These are phyloP conservation scores for Electrona antarctica DNA, from an alignment of 2,113 vertebrate species.

Conservation along the genomic window DNA sequence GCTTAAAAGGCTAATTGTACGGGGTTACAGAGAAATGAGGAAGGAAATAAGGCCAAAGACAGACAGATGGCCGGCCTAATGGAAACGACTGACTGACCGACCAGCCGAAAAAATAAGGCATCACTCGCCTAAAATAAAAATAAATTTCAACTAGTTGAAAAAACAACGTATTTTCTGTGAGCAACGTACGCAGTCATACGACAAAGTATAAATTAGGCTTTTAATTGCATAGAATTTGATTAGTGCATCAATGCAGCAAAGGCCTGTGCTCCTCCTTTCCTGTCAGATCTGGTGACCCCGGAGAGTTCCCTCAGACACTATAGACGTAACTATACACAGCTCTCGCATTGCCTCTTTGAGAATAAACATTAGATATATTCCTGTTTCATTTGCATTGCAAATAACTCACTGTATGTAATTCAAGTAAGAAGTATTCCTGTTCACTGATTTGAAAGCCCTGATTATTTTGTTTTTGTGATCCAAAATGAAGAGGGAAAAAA, in stretches of 20 bases:
- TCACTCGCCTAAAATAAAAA: too few relatives aligned
- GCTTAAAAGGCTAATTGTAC: conserved; percentile 63
- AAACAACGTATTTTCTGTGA: too few relatives aligned
- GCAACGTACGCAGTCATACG: too few relatives aligned
- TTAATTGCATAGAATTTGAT: conserved; percentile 80
- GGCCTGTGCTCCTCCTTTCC: conserved; percentile 71
- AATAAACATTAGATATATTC: conserved; percentile 40
- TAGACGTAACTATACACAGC: conserved; percentile 37
- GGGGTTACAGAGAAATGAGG: conserved; percentile 39
- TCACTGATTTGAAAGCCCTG: conserved; percentile 18
- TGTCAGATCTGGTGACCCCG: conserved; percentile 56
- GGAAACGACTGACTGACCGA: too few relatives aligned
- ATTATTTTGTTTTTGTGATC: conserved; percentile 1
- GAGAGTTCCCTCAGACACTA: conserved; percentile 58
- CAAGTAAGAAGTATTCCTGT: conserved; percentile 24
- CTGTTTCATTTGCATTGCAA: conserved; percentile 30
- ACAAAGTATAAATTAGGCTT: too few relatives aligned
- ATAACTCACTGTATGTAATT: conserved; percentile 16
- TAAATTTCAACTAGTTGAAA: too few relatives aligned
- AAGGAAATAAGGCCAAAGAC: conserved; percentile 70
- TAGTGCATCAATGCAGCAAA: conserved; percentile 66
- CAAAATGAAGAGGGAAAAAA: conserved; percentile 34
- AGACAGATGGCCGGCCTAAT: too few relatives aligned
- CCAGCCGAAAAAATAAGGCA: too few relatives aligned
- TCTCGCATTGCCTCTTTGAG: conserved; percentile 47